Percentiles rank a stretch among this genome's conserved stretches.
These are phyloP conservation scores for Lophotis ruficrista DNA, from an alignment of 2,113 vertebrate genomes.

Conservation along the genomic window DNA sequence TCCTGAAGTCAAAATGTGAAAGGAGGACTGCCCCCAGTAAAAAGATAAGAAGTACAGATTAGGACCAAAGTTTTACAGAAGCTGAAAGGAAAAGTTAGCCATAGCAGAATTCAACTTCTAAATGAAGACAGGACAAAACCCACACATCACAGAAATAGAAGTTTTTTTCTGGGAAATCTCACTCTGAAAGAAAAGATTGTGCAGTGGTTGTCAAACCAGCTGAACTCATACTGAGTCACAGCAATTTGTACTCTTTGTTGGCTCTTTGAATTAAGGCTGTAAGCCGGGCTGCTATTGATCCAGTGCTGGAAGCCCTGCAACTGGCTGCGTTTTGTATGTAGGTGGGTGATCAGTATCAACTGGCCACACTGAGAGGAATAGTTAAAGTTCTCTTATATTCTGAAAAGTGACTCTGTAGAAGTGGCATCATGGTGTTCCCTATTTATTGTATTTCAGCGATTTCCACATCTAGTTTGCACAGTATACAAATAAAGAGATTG, in stretches of 20 bases:
- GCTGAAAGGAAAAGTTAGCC: not conserved
- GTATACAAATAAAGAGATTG: not conserved
- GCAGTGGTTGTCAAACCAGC: constrained; percentile 9
- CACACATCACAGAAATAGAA: not conserved
- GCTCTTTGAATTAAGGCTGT: constrained; percentile 49
- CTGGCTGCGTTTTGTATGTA: not conserved
- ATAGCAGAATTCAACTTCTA: not conserved
- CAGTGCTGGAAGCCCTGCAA: constrained; percentile 39
- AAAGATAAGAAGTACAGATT: not conserved
- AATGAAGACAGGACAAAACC: not conserved
- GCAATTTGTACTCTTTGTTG: constrained; percentile 62
- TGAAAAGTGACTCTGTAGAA: constrained; percentile 49
- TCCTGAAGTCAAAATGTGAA: not conserved
- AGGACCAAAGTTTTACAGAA: not conserved
- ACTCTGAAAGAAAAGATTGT: constrained; percentile 26
- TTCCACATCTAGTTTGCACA: constrained; percentile 33
- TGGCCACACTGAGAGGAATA: constrained; percentile 20
- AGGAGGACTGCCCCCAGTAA: not conserved
- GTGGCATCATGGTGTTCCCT: constrained; percentile 37
- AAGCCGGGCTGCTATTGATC: constrained; percentile 54
- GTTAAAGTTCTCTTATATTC: constrained; percentile 54
- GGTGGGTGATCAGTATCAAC: constrained; percentile 59
- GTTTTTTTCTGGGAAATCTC: constrained; percentile 39
- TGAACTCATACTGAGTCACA: constrained; percentile 51
- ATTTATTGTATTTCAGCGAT: constrained; percentile 24